Percentiles rank a stretch among this genome's conserved stretches.
Evolutionary conservation across 2,113 vertebrate genomes (phyloP).

Genomic region (Podocnemis expansa): DNA sequence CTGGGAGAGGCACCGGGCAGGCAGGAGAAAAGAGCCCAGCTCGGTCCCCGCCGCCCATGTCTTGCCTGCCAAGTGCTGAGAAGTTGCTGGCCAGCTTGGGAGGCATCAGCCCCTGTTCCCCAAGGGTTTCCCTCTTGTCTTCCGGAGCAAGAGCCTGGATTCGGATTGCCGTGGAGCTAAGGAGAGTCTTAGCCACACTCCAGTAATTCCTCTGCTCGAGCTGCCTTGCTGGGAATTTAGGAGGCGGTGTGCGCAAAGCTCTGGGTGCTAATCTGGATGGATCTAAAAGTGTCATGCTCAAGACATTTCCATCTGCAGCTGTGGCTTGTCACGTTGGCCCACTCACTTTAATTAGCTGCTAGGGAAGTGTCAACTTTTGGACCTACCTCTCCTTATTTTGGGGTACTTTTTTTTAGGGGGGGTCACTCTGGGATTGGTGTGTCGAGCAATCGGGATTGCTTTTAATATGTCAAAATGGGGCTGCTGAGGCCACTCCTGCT

Average conservation of each 20-base stretch:
- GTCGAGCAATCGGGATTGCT: constrained; percentile 83
- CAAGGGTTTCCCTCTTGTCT: constrained; percentile 58
- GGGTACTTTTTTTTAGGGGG: constrained; percentile 73
- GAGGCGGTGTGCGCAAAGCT: constrained; percentile 68
- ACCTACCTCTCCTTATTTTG: constrained; percentile 80
- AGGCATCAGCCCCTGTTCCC: constrained; percentile 70
- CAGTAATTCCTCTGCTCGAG: constrained; percentile 65
- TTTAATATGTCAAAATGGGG: constrained; percentile 96
- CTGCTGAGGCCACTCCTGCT: constrained; percentile 90
- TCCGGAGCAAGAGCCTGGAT: constrained; percentile 71
- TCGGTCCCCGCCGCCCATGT: constrained; percentile 57
- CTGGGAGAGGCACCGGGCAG: too few species aligned
- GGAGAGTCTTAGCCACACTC: constrained; percentile 69
- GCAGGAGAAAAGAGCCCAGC: too few species aligned
- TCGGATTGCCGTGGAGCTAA: constrained; percentile 74
- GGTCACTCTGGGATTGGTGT: constrained; percentile 83
- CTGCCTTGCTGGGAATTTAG: constrained; percentile 75
- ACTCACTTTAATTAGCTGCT: constrained; percentile 71
- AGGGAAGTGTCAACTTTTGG: constrained; percentile 79
- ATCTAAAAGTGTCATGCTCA: constrained; percentile 67
- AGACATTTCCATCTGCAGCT: constrained; percentile 59
- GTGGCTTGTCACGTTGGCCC: constrained; percentile 50
- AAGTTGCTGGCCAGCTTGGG: constrained; percentile 81
- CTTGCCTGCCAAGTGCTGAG: constrained; percentile 68
- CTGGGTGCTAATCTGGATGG: constrained; percentile 66